Evolutionary conservation across 2,113 vertebrate genomes (phyloP).

Genomic region (Gymnarchus niloticus): DNA sequence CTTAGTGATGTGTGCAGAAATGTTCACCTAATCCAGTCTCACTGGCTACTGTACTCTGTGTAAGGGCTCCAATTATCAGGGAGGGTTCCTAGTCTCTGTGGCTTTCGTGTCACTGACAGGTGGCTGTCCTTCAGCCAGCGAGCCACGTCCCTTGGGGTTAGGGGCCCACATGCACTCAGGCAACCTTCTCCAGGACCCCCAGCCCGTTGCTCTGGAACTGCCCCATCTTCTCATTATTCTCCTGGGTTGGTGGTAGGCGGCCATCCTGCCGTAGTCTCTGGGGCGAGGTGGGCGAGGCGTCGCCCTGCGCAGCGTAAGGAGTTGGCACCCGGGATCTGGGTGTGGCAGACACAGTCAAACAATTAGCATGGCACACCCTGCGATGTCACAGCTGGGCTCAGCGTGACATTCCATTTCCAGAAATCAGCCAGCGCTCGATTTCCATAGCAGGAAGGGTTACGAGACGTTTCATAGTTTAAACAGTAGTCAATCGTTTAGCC

Average conservation of each 20-base stretch:
- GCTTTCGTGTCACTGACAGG: not conserved
- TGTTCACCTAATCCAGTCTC: too few relatives aligned
- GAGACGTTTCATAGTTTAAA: not conserved
- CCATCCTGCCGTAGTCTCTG: conserved; percentile 61
- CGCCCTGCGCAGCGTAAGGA: too few relatives aligned
- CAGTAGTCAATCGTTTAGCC: not conserved
- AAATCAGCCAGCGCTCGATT: not conserved
- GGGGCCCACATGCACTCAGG: conserved; percentile 38
- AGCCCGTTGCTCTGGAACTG: conserved; percentile 60
- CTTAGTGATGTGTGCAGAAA: too few relatives aligned
- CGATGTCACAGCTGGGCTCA: too few relatives aligned
- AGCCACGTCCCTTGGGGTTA: not conserved
- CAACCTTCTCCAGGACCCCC: conserved; percentile 53
- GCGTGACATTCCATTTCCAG: not conserved
- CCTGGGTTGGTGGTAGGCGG: conserved; percentile 60
- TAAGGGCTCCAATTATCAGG: too few relatives aligned
- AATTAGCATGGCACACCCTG: too few relatives aligned
- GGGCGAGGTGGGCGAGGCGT: too few relatives aligned
- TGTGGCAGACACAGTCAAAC: not conserved
- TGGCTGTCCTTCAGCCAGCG: too few relatives aligned
- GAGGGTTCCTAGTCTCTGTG: too few relatives aligned
- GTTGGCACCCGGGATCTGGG: too few relatives aligned
- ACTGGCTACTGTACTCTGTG: too few relatives aligned
- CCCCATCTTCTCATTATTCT: conserved; percentile 60
- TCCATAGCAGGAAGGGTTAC: not conserved